Conservation (phyloP, 2,797 vertebrate genomes). For the Mormyrus proboscirostris region DNA sequence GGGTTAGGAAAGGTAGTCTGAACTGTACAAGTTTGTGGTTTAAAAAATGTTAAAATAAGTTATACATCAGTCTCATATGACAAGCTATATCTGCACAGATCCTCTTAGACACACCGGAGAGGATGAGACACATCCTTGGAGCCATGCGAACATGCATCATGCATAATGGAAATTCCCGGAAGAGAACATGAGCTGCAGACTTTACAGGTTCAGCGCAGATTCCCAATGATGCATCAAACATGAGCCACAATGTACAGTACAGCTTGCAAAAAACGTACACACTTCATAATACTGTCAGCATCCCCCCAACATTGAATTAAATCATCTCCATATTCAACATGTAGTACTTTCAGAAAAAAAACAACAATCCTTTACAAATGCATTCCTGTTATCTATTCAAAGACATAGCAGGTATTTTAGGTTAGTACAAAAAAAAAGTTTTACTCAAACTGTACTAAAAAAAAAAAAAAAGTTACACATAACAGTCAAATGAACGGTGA, state of each 20-base stretch:
- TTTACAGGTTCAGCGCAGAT: conserved; percentile 24
- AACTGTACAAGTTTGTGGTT: conserved; percentile 6
- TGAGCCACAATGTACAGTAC: conserved; percentile 27
- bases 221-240: conserved; percentile 27
- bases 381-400: background rate
- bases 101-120: background rate
- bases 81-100: background rate
- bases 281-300: conserved; percentile 47
- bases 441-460: background rate
- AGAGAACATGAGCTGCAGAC: conserved; percentile 25
- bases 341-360: conserved; percentile 21
- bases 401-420: background rate
- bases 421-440: background rate
- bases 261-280: conserved; percentile 39
- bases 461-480: background rate
- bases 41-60: conserved; percentile 7
- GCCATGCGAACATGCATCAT: background rate
- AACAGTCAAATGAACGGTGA: background rate
- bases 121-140: background rate
- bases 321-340: background rate
- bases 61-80: background rate
- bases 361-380: background rate
- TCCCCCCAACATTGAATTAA: conserved; percentile 25
- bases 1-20: background rate
- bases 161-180: conserved; percentile 43